Evolutionary conservation across 2,888 invertebrate genomes (phyloP).

Genomic region (Carabus problematicus): DNA sequence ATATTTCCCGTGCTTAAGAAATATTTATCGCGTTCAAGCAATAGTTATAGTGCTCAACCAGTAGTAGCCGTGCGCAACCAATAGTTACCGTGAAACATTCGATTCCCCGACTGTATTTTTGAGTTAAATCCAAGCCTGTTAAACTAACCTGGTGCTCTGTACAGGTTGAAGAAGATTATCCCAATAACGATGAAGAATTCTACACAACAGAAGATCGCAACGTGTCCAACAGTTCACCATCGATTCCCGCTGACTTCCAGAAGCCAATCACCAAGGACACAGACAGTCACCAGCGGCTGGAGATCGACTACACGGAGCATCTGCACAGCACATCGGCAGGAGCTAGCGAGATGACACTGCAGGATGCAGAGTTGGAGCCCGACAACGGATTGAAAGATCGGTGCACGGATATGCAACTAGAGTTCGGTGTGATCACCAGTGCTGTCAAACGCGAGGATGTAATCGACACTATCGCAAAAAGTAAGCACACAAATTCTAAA

Average conservation of each 20-base stretch:
- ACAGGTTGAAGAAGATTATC: conserved; percentile 37
- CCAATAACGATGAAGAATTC: conserved; percentile 42
- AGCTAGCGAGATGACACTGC: conserved; percentile 56
- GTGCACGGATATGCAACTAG: conserved; percentile 60
- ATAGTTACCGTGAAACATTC: no score
- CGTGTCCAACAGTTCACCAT: conserved; percentile 20
- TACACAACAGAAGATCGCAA: conserved; percentile 20
- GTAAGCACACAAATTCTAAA: not conserved
- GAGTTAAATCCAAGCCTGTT: no score
- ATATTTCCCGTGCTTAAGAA: no score
- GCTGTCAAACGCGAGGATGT: conserved; percentile 7
- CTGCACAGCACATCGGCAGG: not conserved
- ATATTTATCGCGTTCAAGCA: no score
- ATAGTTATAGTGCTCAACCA: no score
- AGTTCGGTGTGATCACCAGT: conserved; percentile 53
- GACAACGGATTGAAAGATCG: conserved; percentile 60
- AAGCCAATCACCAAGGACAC: conserved; percentile 5
- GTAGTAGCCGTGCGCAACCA: no score
- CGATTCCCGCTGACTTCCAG: conserved; percentile 4
- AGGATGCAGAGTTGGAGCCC: conserved; percentile 56
- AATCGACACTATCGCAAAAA: conserved; percentile 40
- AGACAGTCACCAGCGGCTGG: not conserved
- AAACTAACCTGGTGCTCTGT: not conserved
- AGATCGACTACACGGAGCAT: conserved; percentile 1
- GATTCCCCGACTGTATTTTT: no score